A percentile compares a stretch with the other conserved stretches of the same genome.
Conservation (phyloP, 1,140 invertebrate genomes). For the Drosophila sp. region DNA sequence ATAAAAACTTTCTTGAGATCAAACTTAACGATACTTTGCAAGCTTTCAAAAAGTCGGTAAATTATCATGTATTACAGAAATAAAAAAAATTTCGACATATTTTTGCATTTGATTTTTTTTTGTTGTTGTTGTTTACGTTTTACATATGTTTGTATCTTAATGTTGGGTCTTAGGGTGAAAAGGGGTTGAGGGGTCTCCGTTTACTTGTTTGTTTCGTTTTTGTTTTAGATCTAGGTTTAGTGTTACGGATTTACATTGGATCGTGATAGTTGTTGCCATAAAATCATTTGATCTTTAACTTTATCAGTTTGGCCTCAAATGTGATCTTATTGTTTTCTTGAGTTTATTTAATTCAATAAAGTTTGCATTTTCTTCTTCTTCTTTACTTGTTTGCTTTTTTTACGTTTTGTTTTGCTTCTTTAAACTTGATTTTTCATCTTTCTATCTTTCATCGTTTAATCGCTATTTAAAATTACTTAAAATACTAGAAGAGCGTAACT, state of each 20-base stretch:
- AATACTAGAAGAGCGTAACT: constrained; percentile 82
- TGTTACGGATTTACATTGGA: constrained; percentile 43
- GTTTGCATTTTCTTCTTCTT: constrained; percentile 60
- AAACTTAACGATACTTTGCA: constrained; percentile 83
- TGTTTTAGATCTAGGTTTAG: constrained; percentile 29
- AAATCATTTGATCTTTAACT: constrained; percentile 33
- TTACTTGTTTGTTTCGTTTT: too few species aligned
- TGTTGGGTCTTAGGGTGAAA: constrained; percentile 25
- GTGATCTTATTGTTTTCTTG: constrained; percentile 34
- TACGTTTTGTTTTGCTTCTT: constrained; percentile 66
- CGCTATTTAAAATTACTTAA: constrained; percentile 82
- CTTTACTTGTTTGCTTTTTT: constrained; percentile 38
- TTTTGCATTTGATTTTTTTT: constrained; percentile 22
- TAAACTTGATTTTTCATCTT: constrained; percentile 44
- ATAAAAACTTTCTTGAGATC: constrained; percentile 79
- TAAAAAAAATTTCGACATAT: constrained; percentile 27
- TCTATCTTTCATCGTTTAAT: constrained; percentile 69
- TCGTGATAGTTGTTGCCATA: constrained; percentile 20
- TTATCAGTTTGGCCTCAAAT: constrained; percentile 33
- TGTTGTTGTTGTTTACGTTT: constrained; percentile 58
- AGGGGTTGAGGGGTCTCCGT: constrained; percentile 10
- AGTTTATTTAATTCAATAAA: constrained; percentile 68
- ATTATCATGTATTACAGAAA: constrained; percentile 34
- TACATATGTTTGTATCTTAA: constrained; percentile 37
- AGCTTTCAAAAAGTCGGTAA: constrained; percentile 55